Conservation (phyloP, 1,140 invertebrate genomes). For the Drosophila miranda region DNA sequence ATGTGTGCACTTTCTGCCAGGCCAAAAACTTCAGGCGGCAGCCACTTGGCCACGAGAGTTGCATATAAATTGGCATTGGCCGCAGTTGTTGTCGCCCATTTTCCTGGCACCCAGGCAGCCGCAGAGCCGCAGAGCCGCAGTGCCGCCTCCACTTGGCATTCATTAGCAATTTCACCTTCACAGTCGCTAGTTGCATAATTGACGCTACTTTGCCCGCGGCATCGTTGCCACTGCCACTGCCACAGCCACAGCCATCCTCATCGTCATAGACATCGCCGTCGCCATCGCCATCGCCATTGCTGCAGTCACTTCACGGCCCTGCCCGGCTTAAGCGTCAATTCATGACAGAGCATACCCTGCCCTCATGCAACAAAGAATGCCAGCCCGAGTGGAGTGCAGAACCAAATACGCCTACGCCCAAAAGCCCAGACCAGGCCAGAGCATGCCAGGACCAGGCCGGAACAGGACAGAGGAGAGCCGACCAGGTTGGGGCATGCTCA, state of each 20-base stretch:
- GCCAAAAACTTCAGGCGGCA: conserved; percentile 55
- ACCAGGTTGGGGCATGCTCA: conserved; percentile 5
- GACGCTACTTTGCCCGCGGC: conserved; percentile 41
- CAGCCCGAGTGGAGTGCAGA: conserved; percentile 1
- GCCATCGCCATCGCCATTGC: conserved; percentile 21
- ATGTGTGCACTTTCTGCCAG: conserved; percentile 60
- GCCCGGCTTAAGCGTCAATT: conserved; percentile 51
- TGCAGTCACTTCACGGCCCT: conserved; percentile 18
- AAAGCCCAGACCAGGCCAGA: neutral
- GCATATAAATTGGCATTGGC: conserved; percentile 74
- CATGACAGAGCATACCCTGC: conserved; percentile 32
- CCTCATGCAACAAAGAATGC: conserved; percentile 16
- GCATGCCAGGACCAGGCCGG: too few species aligned
- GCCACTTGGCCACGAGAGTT: conserved; percentile 51
- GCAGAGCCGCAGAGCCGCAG: too few species aligned
- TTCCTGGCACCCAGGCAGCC: conserved; percentile 7
- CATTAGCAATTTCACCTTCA: conserved; percentile 72
- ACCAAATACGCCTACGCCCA: conserved; percentile 19
- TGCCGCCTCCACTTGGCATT: conserved; percentile 52
- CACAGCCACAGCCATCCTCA: neutral
- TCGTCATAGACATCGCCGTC: conserved; percentile 10
- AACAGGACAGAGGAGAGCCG: too few species aligned
- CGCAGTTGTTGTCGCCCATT: conserved; percentile 17
- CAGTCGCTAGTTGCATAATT: conserved; percentile 70
- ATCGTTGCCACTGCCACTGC: conserved; percentile 7